Conservation (phyloP, 2,888 invertebrate genomes). For the Caenorhabditis sp. region DNA sequence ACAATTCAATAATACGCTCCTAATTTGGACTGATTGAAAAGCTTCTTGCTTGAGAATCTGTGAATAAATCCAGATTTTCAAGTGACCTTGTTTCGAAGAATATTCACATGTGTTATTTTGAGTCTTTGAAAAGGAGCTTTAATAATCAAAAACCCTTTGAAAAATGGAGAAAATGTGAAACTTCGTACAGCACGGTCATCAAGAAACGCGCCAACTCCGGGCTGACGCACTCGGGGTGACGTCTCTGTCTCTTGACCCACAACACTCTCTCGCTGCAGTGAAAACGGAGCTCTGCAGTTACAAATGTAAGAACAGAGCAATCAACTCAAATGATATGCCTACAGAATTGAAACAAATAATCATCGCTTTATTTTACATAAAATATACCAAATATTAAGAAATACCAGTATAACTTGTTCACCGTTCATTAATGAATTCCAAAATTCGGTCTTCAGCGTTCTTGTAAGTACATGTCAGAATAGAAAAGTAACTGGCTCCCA, state of each 20-base stretch:
- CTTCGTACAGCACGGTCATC: conserved; percentile 67
- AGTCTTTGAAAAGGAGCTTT: no score
- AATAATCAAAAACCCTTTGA: conserved; percentile 5
- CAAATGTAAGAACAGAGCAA: not conserved
- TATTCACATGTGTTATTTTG: not conserved
- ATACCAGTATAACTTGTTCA: not conserved
- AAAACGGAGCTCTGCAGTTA: not conserved
- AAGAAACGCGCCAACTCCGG: conserved; percentile 53
- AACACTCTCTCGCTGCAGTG: not conserved
- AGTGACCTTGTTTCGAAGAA: not conserved
- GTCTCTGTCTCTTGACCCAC: conserved; percentile 31
- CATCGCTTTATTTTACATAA: no score
- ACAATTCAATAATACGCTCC: not conserved
- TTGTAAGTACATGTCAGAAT: conserved; percentile 40
- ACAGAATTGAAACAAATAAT: no score
- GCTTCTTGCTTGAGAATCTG: not conserved
- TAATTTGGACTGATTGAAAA: not conserved
- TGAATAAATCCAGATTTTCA: not conserved
- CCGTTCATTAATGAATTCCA: conserved; percentile 20
- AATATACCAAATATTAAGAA: no score
- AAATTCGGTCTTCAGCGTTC: conserved; percentile 28
- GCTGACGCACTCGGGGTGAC: conserved; percentile 40
- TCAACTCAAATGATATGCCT: not conserved
- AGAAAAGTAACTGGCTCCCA: conserved; percentile 37
- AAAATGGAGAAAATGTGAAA: conserved; percentile 20